These are phyloP conservation scores for Cherax quadricarinatus DNA, from an alignment of 1,140 invertebrate genomes.

Conservation along the genomic window DNA sequence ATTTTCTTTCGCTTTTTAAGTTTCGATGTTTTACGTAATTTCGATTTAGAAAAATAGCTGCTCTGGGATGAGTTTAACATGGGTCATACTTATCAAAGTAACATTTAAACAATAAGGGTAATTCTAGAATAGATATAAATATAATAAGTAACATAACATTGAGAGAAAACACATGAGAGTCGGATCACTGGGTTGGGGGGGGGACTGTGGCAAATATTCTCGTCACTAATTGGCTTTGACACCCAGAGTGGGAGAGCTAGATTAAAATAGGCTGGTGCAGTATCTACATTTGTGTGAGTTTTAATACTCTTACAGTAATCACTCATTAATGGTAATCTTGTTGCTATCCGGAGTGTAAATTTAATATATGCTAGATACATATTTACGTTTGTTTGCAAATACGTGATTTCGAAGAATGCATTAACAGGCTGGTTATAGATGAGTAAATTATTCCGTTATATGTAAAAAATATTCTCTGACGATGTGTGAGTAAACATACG, in stretches of 20 bases:
- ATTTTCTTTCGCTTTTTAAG: background rate
- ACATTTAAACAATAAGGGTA: too few species aligned
- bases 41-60: background rate
- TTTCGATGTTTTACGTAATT: too few species aligned
- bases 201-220: slow-evolving; percentile 51
- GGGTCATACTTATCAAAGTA: too few species aligned
- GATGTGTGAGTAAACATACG: too few species aligned
- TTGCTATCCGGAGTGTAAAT: slow-evolving; percentile 17
- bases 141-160: background rate
- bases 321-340: slow-evolving; percentile 19
- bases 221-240: slow-evolving; percentile 59
- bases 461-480: too few species aligned
- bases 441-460: too few species aligned
- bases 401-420: too few species aligned
- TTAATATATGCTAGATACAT: background rate
- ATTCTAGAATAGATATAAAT: too few species aligned
- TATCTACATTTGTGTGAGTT: slow-evolving; percentile 49
- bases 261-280: slow-evolving; percentile 50
- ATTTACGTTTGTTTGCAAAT: background rate
- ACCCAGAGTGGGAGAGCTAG: slow-evolving; percentile 35
- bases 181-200: slow-evolving; percentile 15
- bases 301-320: slow-evolving; percentile 44
- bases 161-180: slow-evolving; percentile 28
- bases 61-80: background rate
- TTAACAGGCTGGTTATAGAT: too few species aligned